Evolutionary conservation across 2,797 vertebrate species (phyloP).

Genomic region (Crocidura indochinensis): DNA sequence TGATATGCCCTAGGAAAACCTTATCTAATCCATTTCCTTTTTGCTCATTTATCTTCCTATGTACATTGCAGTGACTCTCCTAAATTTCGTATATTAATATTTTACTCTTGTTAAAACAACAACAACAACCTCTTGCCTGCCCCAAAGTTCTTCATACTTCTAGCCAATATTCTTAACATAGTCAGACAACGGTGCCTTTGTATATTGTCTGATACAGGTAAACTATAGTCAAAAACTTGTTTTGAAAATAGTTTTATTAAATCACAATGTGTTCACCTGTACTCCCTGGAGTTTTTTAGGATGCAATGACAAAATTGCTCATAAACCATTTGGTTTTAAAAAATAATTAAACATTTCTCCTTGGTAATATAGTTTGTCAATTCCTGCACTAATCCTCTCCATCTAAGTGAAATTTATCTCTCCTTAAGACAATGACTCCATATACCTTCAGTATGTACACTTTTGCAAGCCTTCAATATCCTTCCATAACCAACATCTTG

Average conservation of each 20-base stretch:
- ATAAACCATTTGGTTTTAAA: not conserved
- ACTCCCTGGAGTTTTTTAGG: not conserved
- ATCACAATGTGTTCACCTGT: not conserved
- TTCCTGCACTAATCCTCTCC: not conserved
- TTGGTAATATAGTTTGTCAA: not conserved
- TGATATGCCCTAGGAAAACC: not conserved
- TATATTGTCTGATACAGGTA: not conserved
- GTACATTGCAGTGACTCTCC: not conserved
- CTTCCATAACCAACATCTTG: not conserved
- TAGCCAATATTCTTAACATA: not conserved
- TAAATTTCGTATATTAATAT: not conserved
- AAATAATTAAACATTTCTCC: constrained; percentile 23
- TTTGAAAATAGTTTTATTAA: too few species aligned
- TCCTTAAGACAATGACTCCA: not conserved
- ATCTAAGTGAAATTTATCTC: not conserved
- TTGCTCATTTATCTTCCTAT: not conserved
- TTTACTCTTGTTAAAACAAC: not conserved
- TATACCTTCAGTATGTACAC: not conserved
- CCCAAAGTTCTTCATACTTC: not conserved
- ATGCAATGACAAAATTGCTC: not conserved
- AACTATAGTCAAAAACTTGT: not conserved
- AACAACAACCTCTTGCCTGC: not conserved
- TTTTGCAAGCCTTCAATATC: not conserved
- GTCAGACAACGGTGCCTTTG: not conserved
- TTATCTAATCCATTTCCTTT: not conserved